Evolutionary conservation across 2,797 vertebrate genomes (phyloP).

Genomic region (Jordanella pulchra): DNA sequence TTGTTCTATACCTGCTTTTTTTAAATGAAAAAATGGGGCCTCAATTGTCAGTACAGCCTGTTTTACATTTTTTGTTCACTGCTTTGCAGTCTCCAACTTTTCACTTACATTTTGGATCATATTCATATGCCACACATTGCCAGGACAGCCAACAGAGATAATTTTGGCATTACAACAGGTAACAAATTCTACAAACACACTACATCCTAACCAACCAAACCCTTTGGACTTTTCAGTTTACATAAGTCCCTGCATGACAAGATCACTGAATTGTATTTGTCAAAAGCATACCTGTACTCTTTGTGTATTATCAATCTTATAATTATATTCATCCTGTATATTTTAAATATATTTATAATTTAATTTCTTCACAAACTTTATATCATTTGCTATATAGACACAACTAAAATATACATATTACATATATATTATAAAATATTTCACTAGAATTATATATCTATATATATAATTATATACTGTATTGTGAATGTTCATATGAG

Average conservation of each 20-base stretch:
- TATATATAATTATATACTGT: conserved; percentile 56
- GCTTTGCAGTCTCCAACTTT: conserved; percentile 60
- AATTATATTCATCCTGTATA: conserved; percentile 73
- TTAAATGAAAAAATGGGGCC: conserved; percentile 58
- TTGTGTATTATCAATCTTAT: conserved; percentile 68
- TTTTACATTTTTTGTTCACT: conserved; percentile 51
- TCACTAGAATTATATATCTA: conserved; percentile 67
- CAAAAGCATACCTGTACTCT: conserved; percentile 74
- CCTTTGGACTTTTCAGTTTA: conserved; percentile 77
- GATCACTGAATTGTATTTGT: conserved; percentile 72
- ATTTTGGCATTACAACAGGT: conserved; percentile 77
- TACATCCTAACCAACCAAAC: conserved; percentile 77
- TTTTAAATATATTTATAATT: conserved; percentile 76
- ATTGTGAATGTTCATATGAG: conserved; percentile 64
- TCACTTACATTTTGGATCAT: conserved; percentile 58
- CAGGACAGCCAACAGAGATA: conserved; percentile 68
- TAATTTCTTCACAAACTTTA: conserved; percentile 75
- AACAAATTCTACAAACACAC: conserved; percentile 77
- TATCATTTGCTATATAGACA: conserved; percentile 79
- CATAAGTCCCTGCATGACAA: conserved; percentile 79
- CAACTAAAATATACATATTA: conserved; percentile 76
- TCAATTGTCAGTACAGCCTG: conserved; percentile 48
- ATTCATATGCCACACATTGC: conserved; percentile 56
- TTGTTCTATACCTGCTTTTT: conserved; percentile 62
- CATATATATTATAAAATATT: conserved; percentile 76